Evolutionary conservation across 2,797 vertebrate genomes (phyloP), one percentile per base, ranked within the genome.

Genomic region (Clamator glandarius): DNA sequence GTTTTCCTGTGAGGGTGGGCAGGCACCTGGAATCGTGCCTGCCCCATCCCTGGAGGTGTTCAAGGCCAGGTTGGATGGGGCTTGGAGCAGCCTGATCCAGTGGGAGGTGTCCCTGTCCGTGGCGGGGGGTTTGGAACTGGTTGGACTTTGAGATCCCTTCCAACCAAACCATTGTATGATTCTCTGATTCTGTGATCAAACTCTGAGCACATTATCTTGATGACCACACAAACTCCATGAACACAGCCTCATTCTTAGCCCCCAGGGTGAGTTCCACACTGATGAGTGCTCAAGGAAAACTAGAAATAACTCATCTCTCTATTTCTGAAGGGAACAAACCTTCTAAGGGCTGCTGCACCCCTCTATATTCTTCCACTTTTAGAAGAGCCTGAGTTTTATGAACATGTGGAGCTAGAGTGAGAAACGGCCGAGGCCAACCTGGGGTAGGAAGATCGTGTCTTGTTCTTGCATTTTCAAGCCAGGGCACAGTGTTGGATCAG

Each of bases 401-500:
- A 58, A 29, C 23, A 23, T 14, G 18, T 4, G 8, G 19, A 63
- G 11, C 9, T 24, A 70, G 77, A 52, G 35, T 2, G 74, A 59
- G 61, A 61, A 35, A 46, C 51, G 17, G 51, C 52, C 62, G 67
- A 81, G 75, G 66, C 75, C 61, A 52, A 29, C 24, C 35, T 25
- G 13, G 41, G 68, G 25, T 3, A 4, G 26, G 33, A 82, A 21
- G 74, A n/a, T 8, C 0, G 0, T 15, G n/a, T 42, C 59, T 72
- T 35, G 7, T 58, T 63, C 87, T 63, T 44, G 29, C 21, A 25
- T 18, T 77, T 82, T 55, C 48, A 79, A 90, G n/a, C 61, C 87
- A 80, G 95, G 84, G 82, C 91, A 72, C 68, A 46, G 23, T 17
- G 57, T 55, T 79, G 95, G 90, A 84, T 89, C 61, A 1, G 24